Evolutionary conservation across 2,113 vertebrate species (phyloP).

Genomic region (Seriola rivoliana): DNA sequence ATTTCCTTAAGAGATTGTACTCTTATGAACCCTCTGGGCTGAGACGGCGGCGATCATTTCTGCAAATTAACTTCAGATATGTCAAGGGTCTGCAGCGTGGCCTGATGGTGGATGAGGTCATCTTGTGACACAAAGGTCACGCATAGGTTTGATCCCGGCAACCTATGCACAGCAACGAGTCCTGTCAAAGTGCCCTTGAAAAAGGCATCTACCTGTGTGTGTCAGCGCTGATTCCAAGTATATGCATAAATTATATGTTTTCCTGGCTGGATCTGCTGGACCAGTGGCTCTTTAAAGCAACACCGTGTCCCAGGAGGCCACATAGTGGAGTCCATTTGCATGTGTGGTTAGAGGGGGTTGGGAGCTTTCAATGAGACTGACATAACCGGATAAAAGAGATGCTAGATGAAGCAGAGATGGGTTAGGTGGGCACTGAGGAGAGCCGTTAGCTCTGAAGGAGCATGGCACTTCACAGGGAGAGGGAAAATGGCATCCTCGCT

Average conservation of each 20-base stretch:
- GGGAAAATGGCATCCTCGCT: constrained; percentile 42
- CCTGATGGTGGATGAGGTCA: background rate
- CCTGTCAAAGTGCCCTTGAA: constrained; percentile 25
- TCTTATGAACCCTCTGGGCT: background rate
- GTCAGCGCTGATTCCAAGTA: background rate
- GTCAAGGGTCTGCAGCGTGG: constrained; percentile 22
- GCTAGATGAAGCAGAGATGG: constrained; percentile 23
- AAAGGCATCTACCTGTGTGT: constrained; percentile 5
- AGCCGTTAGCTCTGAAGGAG: constrained; percentile 8
- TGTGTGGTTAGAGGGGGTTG: constrained; percentile 41
- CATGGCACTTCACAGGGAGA: background rate
- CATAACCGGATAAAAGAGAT: constrained; percentile 45
- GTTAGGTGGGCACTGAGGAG: background rate
- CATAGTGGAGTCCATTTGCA: constrained; percentile 47
- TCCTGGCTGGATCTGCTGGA: background rate
- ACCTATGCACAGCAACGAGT: background rate
- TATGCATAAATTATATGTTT: constrained; percentile 29
- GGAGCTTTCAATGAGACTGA: constrained; percentile 26
- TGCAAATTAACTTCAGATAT: constrained; percentile 59
- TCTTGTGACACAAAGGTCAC: constrained; percentile 35
- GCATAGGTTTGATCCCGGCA: background rate
- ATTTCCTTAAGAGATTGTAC: constrained; percentile 68
- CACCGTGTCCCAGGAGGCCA: constrained; percentile 35
- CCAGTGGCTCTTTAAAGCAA: constrained; percentile 35
- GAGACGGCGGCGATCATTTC: constrained; percentile 28